Evolutionary conservation across 2,113 vertebrate species (phyloP), one percentile per base, ranked within the genome.

Genomic region (Ranitomeya imitator): DNA sequence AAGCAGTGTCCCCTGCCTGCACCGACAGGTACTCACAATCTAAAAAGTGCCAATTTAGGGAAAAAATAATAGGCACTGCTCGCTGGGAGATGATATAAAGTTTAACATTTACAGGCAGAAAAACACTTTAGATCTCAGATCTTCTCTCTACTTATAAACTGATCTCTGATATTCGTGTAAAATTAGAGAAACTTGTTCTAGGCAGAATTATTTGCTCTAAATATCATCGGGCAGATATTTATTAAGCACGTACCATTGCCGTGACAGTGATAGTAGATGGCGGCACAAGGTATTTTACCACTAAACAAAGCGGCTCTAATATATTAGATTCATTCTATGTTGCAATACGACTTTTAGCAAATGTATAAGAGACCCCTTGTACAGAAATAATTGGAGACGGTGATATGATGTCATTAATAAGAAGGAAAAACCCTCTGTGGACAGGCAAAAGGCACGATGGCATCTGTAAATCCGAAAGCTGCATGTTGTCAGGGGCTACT

Each of bases 11-110:
- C 86, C 86, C 86, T 74, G 86, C 86, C 86, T 88, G 79, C 65
- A 74, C 79, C 54, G 86, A 88, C 86, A 88, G 79, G 67, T 82
- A 88, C 78, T 73, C 86, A 73, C 86, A 74, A 73, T 82, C 63
- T 81, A 71, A 83, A 88, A 88, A 88, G 86, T 88, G 86, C 79
- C 86, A 88, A 88, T 88, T 88, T 88, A 82, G 79, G 86, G 31
- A 82, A 88, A 86, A 88, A 73, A 82, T 88, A 88, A 88, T 82
- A 82, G 86, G 86, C 55, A 52, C 79, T 23, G 63, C 86, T 86
- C 76, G 23, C 85, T 79, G 37, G 55, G 65, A 88, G 81, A 88
- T 82, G 18, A 73, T 88, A 82, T 63, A 21, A 87, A 65, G 78
- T 82, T 82, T 82, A 88, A 82, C 86, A 88, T 73, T 88, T 88